Evolutionary conservation across 2,888 invertebrate species (phyloP), one percentile per base, ranked within the genome.

Genomic region (Euproctis similis): DNA sequence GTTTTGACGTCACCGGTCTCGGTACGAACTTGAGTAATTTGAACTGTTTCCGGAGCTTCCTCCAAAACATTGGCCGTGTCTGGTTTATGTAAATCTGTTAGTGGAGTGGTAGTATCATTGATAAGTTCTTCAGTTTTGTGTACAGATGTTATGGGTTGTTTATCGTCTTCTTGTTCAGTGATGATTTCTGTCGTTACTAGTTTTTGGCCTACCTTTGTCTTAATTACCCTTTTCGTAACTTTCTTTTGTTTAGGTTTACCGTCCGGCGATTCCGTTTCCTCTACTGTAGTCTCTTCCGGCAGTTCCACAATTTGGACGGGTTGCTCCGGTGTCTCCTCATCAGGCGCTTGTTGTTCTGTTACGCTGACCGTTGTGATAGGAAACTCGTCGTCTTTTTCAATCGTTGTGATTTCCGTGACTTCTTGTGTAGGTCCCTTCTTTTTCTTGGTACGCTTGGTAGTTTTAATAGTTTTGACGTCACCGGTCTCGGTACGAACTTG

Each of bases 1-100:
- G 53, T 57, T 32, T 70, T 68, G 0, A 62, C 11, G 1, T 54
- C 54, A 0, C 57, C 58, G 0, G 43, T 54, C 17, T 58, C 58
- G 7, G 17, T 28, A 8, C 31, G 29, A 1, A 64, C 54, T 38
- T 44, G 61, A 1, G 57, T 54, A 2, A 72, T 56, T 39, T 73
- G 66, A 2, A 80, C 66, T 39, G 72, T 55, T 46, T 76, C 71
- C 16, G 82, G 76, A 66, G 43, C 14, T 28, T 54, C 55, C 25
- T 53, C 46, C 8, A 50, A 7, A 0, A 46, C 12, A 3, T 37
- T 20, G 8, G 16, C 24, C 3, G 8, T 24, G 4, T 24, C 24
- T 6, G 24, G 24, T 24, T 4, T 24, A 14, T 16, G 12, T 16
- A 24, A 24, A 14, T 24, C 6, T 10, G 8, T 9, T 13, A 24